phyloP scores from a whole-genome alignment of 2,797 vertebrate genomes.

The Myotis myotis region DNA sequence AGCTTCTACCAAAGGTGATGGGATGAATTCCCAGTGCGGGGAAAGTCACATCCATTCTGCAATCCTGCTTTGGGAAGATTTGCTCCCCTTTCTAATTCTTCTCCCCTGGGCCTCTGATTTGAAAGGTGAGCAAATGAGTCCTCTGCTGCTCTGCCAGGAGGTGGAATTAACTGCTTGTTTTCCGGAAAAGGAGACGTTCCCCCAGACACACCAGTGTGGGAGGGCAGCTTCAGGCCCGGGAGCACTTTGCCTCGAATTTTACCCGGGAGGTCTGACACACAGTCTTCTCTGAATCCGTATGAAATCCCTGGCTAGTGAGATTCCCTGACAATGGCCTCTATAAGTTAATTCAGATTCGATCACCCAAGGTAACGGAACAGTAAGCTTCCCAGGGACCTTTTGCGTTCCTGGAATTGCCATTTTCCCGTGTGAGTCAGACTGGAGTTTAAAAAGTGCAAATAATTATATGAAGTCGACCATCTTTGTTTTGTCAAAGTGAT shows the following conservation, averaged over 20 bases:
- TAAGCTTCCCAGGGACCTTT: neutral
- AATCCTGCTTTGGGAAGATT: neutral
- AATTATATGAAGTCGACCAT: neutral
- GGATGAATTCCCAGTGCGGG: neutral
- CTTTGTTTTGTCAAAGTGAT: neutral
- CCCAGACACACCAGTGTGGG: neutral
- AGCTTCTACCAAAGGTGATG: neutral
- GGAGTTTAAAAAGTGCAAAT: neutral
- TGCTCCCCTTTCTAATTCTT: neutral
- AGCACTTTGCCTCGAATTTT: neutral
- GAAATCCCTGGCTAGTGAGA: neutral
- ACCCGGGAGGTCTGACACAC: neutral
- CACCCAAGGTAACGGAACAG: neutral
- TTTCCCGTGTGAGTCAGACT: neutral
- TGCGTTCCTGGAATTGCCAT: neutral
- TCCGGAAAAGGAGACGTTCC: neutral
- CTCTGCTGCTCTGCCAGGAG: neutral
- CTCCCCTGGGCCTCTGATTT: neutral
- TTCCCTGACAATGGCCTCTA: neutral
- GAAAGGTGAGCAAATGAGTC: neutral
- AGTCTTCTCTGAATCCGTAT: neutral
- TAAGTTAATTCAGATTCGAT: neutral
- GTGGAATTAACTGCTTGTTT: neutral
- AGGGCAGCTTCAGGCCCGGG: neutral
- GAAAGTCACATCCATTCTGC: neutral